Evolutionary conservation across 2,113 vertebrate species (phyloP).

Genomic region (Seriola quinqueradiata): DNA sequence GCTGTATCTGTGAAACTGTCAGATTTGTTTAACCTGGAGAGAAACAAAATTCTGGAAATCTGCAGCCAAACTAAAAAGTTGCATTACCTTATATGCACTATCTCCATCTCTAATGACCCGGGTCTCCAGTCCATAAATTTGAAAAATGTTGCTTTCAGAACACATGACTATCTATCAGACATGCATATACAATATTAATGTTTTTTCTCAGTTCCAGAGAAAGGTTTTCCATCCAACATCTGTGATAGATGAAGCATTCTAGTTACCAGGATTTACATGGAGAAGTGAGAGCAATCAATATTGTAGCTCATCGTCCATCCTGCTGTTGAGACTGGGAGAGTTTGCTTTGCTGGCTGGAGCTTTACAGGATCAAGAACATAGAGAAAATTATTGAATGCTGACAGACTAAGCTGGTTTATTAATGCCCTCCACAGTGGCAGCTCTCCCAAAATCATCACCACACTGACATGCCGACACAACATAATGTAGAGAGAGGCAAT

Average conservation of each 20-base stretch:
- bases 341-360: conserved; percentile 28
- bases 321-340: conserved; percentile 25
- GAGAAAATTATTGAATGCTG: conserved; percentile 57
- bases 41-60: conserved; percentile 8
- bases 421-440: conserved; percentile 40
- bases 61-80: conserved; percentile 23
- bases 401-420: conserved; percentile 51
- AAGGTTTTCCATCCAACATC: conserved; percentile 35
- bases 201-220: conserved; percentile 35
- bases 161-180: conserved; percentile 24
- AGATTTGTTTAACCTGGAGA: conserved; percentile 25
- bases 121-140: neutral
- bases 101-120: conserved; percentile 21
- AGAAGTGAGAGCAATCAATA: conserved; percentile 52
- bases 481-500: conserved; percentile 10
- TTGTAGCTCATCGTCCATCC: conserved; percentile 41
- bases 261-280: conserved; percentile 49
- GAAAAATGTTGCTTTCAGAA: conserved; percentile 43
- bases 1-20: too few species aligned
- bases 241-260: conserved; percentile 36
- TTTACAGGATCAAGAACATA: conserved; percentile 49
- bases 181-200: conserved; percentile 41
- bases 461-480: conserved; percentile 19
- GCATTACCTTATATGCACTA: conserved; percentile 52
- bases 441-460: conserved; percentile 48